Evolutionary conservation across 2,888 invertebrate species (phyloP), one percentile per base, ranked within the genome.

Genomic region (Dinocampus coccinellae): DNA sequence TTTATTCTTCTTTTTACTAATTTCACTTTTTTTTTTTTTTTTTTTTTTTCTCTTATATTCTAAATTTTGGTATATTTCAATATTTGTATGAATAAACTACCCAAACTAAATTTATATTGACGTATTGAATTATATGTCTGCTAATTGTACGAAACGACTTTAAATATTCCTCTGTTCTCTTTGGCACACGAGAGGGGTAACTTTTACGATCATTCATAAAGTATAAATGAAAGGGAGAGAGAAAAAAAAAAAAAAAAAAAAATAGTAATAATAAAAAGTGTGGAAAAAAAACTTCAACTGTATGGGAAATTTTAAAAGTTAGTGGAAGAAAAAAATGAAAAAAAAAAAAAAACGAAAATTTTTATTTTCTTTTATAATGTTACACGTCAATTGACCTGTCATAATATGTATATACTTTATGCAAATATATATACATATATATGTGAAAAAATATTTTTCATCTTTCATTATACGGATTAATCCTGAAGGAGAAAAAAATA

Each of bases 91-190:
- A 65, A 71, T 72, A 55, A 47, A 62, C 57, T 53, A 33, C 67
- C 65, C 68, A 55, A 73, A 73, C 76, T 76, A 76, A n/a, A 77
- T 77, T 77, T 77, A 75, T 73, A 69, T 69, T 62, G 70, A 63
- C 52, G 68, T 72, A 73, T 76, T 77, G 77, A 77, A 73, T 77
- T 77, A 77, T 76, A 76, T 75, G 76, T 76, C 73, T 65, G 74
- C 76, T 77, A 77, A 77, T 77, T 77, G 76, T 76, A 68, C 71
- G 70, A n/a, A 71, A 63, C 69, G 55, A 57, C 29, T 42, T 63
- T 24, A 24, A 13, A 33, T 20, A 16, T 16, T 47, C 16, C 47
- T 20, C n/a, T 47, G 3, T 22, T 61, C n/a, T 29, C 29, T 47
- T 16, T 47, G 16, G 16, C 47, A 47, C 16, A n/a, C n/a, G n/a